Conservation (phyloP, 2,888 invertebrate species). For the Synanthedon myopaeformis region DNA sequence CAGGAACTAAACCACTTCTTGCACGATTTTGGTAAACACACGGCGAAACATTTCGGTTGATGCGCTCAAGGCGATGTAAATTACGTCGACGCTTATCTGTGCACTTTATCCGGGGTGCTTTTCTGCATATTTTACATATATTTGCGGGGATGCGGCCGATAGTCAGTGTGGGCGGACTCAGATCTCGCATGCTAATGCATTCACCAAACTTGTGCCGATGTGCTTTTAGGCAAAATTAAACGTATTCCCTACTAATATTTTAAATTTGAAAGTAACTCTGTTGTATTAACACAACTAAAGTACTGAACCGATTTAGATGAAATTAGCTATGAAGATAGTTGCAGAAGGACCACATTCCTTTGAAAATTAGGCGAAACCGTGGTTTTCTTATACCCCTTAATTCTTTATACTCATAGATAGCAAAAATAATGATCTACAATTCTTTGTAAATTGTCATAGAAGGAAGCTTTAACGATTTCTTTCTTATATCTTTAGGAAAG, state of each 20-base stretch:
- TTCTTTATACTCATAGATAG: too few relatives aligned
- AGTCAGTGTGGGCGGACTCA: slow-evolving; percentile 50
- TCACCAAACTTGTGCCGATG: slow-evolving; percentile 10
- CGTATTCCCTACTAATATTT: not conserved
- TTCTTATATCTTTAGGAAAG: too few relatives aligned
- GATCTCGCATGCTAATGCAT: slow-evolving; percentile 46
- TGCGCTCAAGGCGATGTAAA: slow-evolving; percentile 57
- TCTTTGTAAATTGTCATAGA: too few relatives aligned
- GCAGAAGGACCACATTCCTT: too few relatives aligned
- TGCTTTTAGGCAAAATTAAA: slow-evolving; percentile 21
- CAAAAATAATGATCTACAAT: too few relatives aligned
- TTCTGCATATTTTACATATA: slow-evolving; percentile 65
- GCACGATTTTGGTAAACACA: slow-evolving; percentile 48
- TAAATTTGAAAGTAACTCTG: too few relatives aligned
- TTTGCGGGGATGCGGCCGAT: slow-evolving; percentile 51
- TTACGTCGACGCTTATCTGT: slow-evolving; percentile 60
- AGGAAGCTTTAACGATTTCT: too few relatives aligned
- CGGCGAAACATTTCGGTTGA: slow-evolving; percentile 39
- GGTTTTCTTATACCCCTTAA: too few relatives aligned
- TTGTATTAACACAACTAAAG: too few relatives aligned
- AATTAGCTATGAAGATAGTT: too few relatives aligned
- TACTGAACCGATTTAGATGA: too few relatives aligned
- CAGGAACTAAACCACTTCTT: slow-evolving; percentile 6
- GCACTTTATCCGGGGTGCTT: slow-evolving; percentile 63
- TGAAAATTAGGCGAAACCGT: too few relatives aligned